These are phyloP conservation scores for Aphodius sticticus DNA, from an alignment of 2,888 invertebrate species.

Conservation along the genomic window DNA sequence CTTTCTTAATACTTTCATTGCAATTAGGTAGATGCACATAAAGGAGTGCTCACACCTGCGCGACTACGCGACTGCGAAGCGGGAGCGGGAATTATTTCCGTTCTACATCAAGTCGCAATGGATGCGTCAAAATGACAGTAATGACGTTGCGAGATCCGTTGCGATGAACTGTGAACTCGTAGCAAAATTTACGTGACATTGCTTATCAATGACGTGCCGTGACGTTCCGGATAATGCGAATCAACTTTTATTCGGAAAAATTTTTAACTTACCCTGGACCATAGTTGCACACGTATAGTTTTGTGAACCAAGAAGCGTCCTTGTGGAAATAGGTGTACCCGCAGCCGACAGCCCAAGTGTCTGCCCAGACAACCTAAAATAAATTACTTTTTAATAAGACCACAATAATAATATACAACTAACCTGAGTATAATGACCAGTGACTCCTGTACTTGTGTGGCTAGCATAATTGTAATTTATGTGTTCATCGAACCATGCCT, in stretches of 20 bases:
- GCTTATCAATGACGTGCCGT: too few relatives aligned
- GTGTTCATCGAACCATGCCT: slow-evolving; percentile 46
- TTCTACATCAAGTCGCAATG: too few relatives aligned
- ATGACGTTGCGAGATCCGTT: neutral
- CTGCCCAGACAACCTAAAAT: slow-evolving; percentile 18
- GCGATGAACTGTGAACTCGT: too few relatives aligned
- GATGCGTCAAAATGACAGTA: neutral
- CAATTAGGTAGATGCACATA: too few relatives aligned
- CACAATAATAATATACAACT: slow-evolving; percentile 19
- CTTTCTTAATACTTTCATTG: too few relatives aligned
- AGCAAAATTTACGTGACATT: too few relatives aligned
- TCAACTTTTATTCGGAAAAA: neutral
- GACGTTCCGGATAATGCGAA: too few relatives aligned
- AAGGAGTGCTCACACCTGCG: too few relatives aligned
- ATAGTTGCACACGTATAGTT: slow-evolving; percentile 21
- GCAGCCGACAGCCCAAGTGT: neutral
- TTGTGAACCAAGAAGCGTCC: neutral
- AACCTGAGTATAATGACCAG: slow-evolving; percentile 48
- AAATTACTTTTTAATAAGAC: neutral
- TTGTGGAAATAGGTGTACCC: neutral
- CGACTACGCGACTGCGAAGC: too few relatives aligned
- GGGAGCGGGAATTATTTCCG: too few relatives aligned
- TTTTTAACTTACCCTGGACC: slow-evolving; percentile 14
- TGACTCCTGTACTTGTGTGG: slow-evolving; percentile 25
- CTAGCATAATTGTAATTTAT: slow-evolving; percentile 41